Base-by-base conservation (phyloP, 2,888 invertebrate genomes). In the Hemicrepidius hirtus region DNA sequence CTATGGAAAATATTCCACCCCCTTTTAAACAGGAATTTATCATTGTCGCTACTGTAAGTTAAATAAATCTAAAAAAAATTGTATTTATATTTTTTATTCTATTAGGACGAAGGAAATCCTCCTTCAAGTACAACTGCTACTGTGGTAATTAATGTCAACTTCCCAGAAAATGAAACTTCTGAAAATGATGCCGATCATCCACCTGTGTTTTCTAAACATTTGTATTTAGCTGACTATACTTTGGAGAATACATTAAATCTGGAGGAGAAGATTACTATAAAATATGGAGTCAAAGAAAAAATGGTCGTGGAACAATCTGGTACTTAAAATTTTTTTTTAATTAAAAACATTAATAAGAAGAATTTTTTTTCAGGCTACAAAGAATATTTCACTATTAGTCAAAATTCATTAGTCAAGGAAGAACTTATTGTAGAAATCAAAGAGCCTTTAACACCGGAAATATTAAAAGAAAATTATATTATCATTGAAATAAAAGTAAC, bases 151-250 rank as follows among this genome's bases (percentile, higher is more conserved):
- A 37, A 10, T 10, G 57, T 57, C 7, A 50, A 18, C 9, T 35
- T 18, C 18, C 10, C 9, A 35, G 18, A 3, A n/a, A n/a, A 24
- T 0, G 9, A 53, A n/a, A 16, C 6, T 10, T 12, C 9, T 28
- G 28, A 28, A 21, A 53, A 28, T 21, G n/a, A 3, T 9, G 0
- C 40, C 6, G 20, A 40, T 10, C n/a, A 67, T 16, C 46, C 59
- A 18, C 68, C 68, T 9, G 49, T 41, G 7, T 68, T 68, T 63
- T 21, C 50, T 6, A 24, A 55, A 53, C 16, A 40, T 41, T 20
- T 68, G 18, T 68, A 68, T 53, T 41, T 24, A 24, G 68, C 50
- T 13, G 41, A 62, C 13, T 68, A 68, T 20, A 53, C 62, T 12
- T 9, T 9, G 12, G n/a, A 49, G 3, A 7, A 53, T 40, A 6